A percentile compares a stretch with the other conserved stretches of the same genome.
These are phyloP conservation scores for Trogon surrucura DNA, from an alignment of 2,113 vertebrate genomes.

Conservation along the genomic window DNA sequence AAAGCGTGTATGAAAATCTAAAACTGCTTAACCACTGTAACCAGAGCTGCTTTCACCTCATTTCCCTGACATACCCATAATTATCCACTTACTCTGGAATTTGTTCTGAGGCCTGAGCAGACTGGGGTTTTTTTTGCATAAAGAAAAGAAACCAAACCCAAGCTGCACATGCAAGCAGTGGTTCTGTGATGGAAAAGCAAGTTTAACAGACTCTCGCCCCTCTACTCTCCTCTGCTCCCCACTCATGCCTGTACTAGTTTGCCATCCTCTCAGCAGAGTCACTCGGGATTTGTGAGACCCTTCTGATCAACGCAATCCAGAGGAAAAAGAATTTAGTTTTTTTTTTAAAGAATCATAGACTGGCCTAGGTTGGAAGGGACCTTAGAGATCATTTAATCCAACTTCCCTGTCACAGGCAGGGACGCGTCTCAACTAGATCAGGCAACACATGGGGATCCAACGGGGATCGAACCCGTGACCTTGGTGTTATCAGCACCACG, in stretches of 20 bases:
- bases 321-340: too few species aligned
- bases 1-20: neutral
- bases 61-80: neutral
- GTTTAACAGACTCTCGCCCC: neutral
- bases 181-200: neutral
- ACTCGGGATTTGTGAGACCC: fast-evolving
- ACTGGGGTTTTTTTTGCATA: fast-evolving
- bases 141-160: neutral
- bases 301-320: neutral
- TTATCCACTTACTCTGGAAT: neutral
- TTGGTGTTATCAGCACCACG: too few species aligned
- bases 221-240: neutral
- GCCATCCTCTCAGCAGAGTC: neutral
- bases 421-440: too few species aligned
- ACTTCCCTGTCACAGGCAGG: too few species aligned
- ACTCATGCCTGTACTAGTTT: neutral
- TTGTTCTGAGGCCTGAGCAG: neutral
- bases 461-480: too few species aligned
- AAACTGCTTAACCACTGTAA: neutral
- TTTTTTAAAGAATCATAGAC: too few species aligned
- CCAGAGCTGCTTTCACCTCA: neutral
- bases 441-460: too few species aligned
- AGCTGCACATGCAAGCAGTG: neutral
- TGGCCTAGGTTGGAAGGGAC: too few species aligned
- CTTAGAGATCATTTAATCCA: too few species aligned